Evolutionary conservation across 2,888 invertebrate genomes (phyloP), one percentile per base, ranked within the genome.

Genomic region (Seira musarum): DNA sequence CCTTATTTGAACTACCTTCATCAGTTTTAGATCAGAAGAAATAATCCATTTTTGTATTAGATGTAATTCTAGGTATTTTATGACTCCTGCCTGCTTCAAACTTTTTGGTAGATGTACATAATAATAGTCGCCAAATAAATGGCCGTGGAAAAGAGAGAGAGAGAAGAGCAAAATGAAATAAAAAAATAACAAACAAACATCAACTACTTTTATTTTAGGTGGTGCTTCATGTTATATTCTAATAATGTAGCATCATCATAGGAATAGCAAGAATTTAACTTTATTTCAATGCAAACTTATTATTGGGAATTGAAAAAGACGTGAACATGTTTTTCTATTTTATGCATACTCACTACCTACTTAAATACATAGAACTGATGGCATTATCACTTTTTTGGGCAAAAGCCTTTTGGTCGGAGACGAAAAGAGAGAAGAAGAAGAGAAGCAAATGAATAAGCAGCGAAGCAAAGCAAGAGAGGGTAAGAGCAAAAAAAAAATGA

Each of bases 281-380:
- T n/a, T 57, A n/a, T n/a, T 57, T 57, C 57, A n/a, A 57, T 57
- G 57, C 57, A 57, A 57, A 13, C 66, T 30, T 40, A 30, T 49
- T 46, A 68, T 68, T 53, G 68, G 53, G 68, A 68, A 68, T 68
- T 68, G 68, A 69, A 69, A 69, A 40, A 21, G 66, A 57, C 57
- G 17, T 57, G n/a, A 5, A 57, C 40, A 40, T 40, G 40, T 40
- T 40, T 40, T 13, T n/a, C 5, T 5, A 40, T 5, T 40, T 40
- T 40, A 40, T 40, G 40, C 40, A 40, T 40, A 40, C 40, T 40
- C 40, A 40, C 5, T 40, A 40, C 57, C 57, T 57, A 57, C 57
- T 57, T 57, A 57, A 57, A 57, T 57, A 57, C 57, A 57, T n/a
- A 57, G 57, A 57, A 6, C n/a, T 5, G 57, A 6, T 57, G n/a